A percentile compares a stretch with the other conserved stretches of the same genome.
Conservation (phyloP, 2,113 vertebrate species). For the Etia nguti region DNA sequence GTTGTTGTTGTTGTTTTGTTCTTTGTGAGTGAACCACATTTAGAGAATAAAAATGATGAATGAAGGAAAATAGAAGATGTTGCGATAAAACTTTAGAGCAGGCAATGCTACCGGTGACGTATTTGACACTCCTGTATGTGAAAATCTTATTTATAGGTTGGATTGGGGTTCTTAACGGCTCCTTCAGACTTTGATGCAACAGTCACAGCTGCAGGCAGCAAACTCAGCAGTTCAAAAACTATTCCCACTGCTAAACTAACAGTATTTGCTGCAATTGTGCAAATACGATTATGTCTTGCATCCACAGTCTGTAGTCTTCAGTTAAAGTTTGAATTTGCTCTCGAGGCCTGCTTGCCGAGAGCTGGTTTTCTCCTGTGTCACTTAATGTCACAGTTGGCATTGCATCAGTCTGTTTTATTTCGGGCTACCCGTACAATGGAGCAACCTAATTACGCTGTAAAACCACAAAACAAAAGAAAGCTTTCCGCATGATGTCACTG, state of each 20-base stretch:
- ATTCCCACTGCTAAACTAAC: not conserved
- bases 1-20: not conserved
- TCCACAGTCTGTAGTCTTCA: not conserved
- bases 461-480: not conserved
- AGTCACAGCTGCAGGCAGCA: not conserved
- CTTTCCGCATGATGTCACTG: not conserved
- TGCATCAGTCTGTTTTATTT: constrained; percentile 15
- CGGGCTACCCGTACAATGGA: not conserved
- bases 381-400: constrained; percentile 12
- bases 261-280: not conserved
- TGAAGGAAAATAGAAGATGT: not conserved
- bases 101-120: constrained; percentile 35
- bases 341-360: not conserved
- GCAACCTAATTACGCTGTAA: not conserved
- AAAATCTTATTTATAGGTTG: not conserved
- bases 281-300: not conserved
- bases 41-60: not conserved
- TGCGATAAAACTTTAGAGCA: constrained; percentile 13
- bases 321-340: not conserved
- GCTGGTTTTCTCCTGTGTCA: not conserved
- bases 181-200: not conserved
- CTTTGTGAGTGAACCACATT: not conserved
- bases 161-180: not conserved
- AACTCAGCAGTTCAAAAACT: not conserved
- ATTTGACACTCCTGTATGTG: not conserved